Evolutionary conservation across 2,113 vertebrate species (phyloP).

Genomic region (Elgaria multicarinata): DNA sequence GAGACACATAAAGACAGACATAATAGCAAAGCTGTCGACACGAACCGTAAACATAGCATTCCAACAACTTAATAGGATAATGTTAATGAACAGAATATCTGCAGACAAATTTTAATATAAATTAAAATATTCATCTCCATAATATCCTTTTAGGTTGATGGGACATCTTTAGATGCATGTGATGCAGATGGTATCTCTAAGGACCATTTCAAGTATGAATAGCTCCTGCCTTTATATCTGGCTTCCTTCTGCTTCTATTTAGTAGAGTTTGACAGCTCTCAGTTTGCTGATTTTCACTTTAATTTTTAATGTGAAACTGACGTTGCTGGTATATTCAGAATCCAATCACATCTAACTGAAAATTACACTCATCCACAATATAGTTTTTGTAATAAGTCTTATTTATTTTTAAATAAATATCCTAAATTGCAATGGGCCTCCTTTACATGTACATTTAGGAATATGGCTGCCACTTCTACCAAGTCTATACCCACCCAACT

Average conservation of each 20-base stretch:
- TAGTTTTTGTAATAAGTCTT: slow-evolving; percentile 13
- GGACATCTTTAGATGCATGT: not conserved
- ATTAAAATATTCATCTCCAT: not conserved
- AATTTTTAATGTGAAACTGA: slow-evolving; percentile 17
- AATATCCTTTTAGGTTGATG: not conserved
- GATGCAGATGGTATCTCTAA: not conserved
- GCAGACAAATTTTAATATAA: not conserved
- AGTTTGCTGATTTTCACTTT: not conserved
- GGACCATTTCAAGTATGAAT: not conserved
- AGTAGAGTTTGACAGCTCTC: not conserved
- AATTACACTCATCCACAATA: slow-evolving; percentile 26
- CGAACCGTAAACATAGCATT: not conserved
- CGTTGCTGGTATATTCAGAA: slow-evolving; percentile 10
- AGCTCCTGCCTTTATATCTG: not conserved
- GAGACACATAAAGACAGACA: not conserved
- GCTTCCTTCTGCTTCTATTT: slow-evolving; percentile 11
- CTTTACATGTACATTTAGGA: not conserved
- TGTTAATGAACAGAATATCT: not conserved
- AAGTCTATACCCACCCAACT: not conserved
- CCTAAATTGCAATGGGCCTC: not conserved
- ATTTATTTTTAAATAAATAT: not conserved
- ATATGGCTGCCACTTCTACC: not conserved
- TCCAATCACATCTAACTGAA: slow-evolving; percentile 35
- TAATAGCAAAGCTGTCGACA: not conserved
- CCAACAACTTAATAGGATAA: not conserved